These are phyloP conservation scores for Brachymystax lenok DNA, from an alignment of 2,797 vertebrate species.

Conservation along the genomic window DNA sequence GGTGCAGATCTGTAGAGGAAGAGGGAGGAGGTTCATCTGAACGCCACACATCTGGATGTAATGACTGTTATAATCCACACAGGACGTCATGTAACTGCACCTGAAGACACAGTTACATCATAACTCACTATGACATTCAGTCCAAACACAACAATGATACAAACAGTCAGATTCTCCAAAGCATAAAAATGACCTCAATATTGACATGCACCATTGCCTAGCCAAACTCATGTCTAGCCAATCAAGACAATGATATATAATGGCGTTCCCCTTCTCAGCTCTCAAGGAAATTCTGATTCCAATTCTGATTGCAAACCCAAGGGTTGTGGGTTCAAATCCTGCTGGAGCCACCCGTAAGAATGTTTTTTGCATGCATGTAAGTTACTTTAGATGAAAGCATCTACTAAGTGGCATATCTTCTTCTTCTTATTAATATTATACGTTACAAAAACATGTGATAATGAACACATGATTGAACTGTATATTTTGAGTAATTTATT, in stretches of 20 bases:
- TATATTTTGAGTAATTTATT: background rate
- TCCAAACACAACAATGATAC: background rate
- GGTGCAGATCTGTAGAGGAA: constrained; percentile 12
- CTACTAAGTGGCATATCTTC: too few relatives aligned
- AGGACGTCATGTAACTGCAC: constrained; percentile 24
- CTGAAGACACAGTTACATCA: constrained; percentile 21
- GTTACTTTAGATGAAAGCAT: too few relatives aligned
- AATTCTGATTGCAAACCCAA: background rate
- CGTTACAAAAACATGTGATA: background rate
- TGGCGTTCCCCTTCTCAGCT: background rate
- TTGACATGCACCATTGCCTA: background rate
- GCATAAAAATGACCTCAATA: background rate
- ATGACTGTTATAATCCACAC: constrained; percentile 21
- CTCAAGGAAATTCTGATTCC: background rate
- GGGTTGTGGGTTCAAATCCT: background rate
- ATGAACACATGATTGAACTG: background rate
- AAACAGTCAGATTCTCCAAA: background rate
- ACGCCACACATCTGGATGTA: constrained; percentile 46
- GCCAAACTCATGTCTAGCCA: background rate
- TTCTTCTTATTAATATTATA: background rate
- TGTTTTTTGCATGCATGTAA: too few relatives aligned
- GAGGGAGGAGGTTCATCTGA: constrained; percentile 9
- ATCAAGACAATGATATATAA: background rate
- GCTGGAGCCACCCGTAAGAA: background rate
- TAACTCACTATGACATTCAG: constrained; percentile 5